phyloP scores from a whole-genome alignment of 2,797 vertebrate genomes.

The Propithecus deckenii region DNA sequence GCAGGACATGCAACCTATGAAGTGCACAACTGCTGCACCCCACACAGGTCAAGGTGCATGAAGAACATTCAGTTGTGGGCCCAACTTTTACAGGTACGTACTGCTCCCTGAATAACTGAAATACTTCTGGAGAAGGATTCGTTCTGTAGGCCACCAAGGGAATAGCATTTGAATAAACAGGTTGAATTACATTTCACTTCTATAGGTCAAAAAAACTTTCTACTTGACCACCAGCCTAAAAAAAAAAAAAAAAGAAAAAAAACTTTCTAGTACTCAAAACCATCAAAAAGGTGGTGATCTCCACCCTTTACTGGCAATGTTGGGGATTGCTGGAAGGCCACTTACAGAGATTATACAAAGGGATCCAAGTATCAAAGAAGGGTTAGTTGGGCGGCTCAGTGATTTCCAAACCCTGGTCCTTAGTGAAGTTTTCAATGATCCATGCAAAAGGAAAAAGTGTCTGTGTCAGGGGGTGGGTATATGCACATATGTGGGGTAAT shows the following conservation, averaged over 20 bases:
- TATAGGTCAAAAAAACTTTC: not conserved
- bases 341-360: not conserved
- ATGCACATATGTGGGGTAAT: fast-evolving
- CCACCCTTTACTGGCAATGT: not conserved
- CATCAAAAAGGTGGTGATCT: not conserved
- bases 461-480: not conserved
- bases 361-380: not conserved
- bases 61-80: too few relatives aligned
- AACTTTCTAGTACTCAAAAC: not conserved
- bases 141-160: not conserved
- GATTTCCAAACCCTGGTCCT: not conserved
- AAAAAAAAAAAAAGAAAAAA: not conserved
- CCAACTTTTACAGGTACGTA: not conserved
- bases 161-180: not conserved
- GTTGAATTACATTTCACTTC: not conserved
- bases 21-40: too few relatives aligned
- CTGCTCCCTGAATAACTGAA: not conserved
- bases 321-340: not conserved
- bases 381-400: not conserved
- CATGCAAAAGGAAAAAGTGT: not conserved
- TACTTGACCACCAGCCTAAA: too few relatives aligned
- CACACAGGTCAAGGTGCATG: fast-evolving
- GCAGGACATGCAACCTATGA: not conserved
- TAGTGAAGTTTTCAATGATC: not conserved
- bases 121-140: not conserved